phyloP scores from a whole-genome alignment of 1,140 invertebrate genomes.

The Drosophila pandora region DNA sequence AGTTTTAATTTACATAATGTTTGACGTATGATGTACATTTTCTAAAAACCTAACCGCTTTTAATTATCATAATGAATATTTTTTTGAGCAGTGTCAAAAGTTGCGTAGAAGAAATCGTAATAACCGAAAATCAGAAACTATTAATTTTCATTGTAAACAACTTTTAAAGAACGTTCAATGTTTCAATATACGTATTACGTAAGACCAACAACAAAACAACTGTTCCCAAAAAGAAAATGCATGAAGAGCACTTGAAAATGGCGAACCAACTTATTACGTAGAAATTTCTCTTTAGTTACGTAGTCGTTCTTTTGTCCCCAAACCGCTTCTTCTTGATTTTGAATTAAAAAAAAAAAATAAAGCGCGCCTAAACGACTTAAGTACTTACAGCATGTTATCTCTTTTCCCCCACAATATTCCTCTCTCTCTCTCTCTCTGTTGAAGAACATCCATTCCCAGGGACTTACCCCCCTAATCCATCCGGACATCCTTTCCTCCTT shows the following conservation, averaged over 20 bases:
- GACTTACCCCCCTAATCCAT: slow-evolving; percentile 19
- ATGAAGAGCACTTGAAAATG: slow-evolving; percentile 81
- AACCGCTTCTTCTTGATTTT: slow-evolving; percentile 69
- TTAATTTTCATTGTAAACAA: slow-evolving; percentile 54
- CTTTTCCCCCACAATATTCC: slow-evolving; percentile 25
- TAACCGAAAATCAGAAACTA: slow-evolving; percentile 51
- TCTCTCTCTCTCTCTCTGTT: slow-evolving; percentile 14
- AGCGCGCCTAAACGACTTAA: slow-evolving; percentile 68
- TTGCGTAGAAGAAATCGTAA: slow-evolving; percentile 60
- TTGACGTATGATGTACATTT: slow-evolving; percentile 63
- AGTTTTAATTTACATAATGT: slow-evolving; percentile 48
- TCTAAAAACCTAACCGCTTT: slow-evolving; percentile 55
- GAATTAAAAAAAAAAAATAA: slow-evolving; percentile 66
- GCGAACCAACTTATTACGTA: slow-evolving; percentile 71
- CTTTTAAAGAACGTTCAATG: slow-evolving; percentile 50
- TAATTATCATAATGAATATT: slow-evolving; percentile 51
- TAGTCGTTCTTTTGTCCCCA: slow-evolving; percentile 72
- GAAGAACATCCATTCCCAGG: slow-evolving; percentile 21
- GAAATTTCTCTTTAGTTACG: slow-evolving; percentile 70
- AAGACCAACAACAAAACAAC: neutral
- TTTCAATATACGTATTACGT: slow-evolving; percentile 32
- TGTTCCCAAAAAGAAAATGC: slow-evolving; percentile 58
- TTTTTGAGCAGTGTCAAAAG: slow-evolving; percentile 42
- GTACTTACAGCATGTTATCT: slow-evolving; percentile 65
- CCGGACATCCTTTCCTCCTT: neutral